Evolutionary conservation across 2,888 invertebrate species (phyloP), one percentile per base, ranked within the genome.

Genomic region (Trachelus stipa): DNA sequence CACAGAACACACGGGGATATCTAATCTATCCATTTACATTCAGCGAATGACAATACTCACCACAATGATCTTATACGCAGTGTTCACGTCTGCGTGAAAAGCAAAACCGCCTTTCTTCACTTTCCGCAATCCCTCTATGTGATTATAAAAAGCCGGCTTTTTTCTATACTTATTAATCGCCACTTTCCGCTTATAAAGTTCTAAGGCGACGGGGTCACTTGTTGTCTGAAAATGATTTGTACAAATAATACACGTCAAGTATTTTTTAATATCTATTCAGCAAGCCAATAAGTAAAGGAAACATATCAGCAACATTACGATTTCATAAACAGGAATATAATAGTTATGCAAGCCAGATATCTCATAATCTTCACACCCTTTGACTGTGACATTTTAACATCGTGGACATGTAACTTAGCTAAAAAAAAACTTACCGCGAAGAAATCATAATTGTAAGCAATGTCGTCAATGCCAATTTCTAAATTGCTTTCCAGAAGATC

Each of bases 21-120:
- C 15, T 30, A 23, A 37, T 31, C 40, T 1, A 33, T 31, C 40
- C 15, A 40, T 40, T 40, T 6, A 40, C 40, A 4, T 40, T 40
- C 15, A 77, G 35, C 77, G 69, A 76, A 76, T 73, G 68, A 69
- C 40, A 68, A 34, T 73, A 40, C 79, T 82, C 79, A 88, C 88
- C 76, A 92, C 92, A 87, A 96, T 95, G 34, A 95, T 93, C 81
- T 94, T 94, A 89, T 96, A 96, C 1, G 94, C 95, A 0, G 93
- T 93, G 0, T 94, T 93, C 0, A 93, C 93, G 88, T 96, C 95
- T 6, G 95, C 93, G 85, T 95, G 95, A 89, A 95, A 95, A 0
- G 96, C 96, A 86, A 94, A 96, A 3, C 94, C 95, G 3, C 95
- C 96, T 40, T 91, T 89, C 87, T 93, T 93, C 0, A 96, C 94